Base-by-base conservation (phyloP, 2,797 vertebrate genomes). In the Philypnodon macrostomus region DNA sequence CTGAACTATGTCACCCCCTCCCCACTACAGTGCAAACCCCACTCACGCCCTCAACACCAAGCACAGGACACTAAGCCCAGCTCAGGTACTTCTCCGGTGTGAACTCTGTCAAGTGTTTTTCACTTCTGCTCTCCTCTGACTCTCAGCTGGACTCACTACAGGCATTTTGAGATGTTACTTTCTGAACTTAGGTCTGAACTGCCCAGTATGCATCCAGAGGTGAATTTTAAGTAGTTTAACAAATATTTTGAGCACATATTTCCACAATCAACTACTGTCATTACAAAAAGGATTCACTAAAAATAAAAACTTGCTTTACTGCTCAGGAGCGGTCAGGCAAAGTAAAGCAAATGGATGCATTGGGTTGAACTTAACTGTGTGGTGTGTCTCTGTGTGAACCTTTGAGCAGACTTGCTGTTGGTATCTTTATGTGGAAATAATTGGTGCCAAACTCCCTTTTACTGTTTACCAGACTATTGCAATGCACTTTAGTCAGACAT, bases 81-180 rank as follows among this genome's bases (percentile, higher is more conserved):
- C 88, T 92, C 95, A 96, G 96, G 95, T 98, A 98, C 91, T 83
- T 91, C 89, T 70, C 85, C 89, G 47, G 90, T 91, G 91, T 93
- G 93, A 93, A 73, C 75, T 68, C 33, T 79, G 17, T 4, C 52
- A 49, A 52, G 45, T 17, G 40, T 27, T 66, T 53, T 69, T 67
- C 50, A 24, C 39, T 39, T 55, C 40, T 48, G 21, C 50, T 71
- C 70, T 57, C 71, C 34, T 23, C 58, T 70, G 69, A 53, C 68
- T 53, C 26, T 2, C 2, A 49, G 42, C 1, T n/a, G 62, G 54
- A 57, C 47, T 50, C 44, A 36, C 47, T 9, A 0, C 33, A 63
- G 68, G 75, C 73, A 29, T 51, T 32, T 14, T 65, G 52, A 66
- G 53, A 49, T 34, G 46, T 44, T 53, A n/a, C 36, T 27, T 55